Evolutionary conservation across 2,113 vertebrate species (phyloP).

Genomic region (Oncorhynchus mykiss): DNA sequence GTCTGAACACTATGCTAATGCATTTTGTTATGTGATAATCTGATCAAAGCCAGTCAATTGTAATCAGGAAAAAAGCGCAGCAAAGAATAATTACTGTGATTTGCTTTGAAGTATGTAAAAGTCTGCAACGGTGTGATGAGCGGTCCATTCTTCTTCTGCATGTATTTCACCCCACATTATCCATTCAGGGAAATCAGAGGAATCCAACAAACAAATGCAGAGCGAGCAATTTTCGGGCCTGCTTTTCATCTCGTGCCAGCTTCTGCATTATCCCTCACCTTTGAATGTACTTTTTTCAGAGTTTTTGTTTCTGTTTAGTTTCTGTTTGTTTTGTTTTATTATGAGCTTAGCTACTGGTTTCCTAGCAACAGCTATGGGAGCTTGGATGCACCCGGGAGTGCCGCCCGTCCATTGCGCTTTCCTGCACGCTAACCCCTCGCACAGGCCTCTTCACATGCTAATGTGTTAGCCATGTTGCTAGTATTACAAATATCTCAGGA

Average conservation of each 20-base stretch:
- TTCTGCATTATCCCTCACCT: constrained; percentile 20
- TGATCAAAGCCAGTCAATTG: neutral
- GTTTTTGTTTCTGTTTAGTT: constrained; percentile 29
- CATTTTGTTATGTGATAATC: constrained; percentile 6
- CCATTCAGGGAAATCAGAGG: neutral
- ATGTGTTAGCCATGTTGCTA: constrained; percentile 31
- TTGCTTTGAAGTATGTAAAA: neutral
- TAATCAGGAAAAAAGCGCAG: neutral
- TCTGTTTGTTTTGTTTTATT: constrained; percentile 36
- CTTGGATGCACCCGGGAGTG: constrained; percentile 47
- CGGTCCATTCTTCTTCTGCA: neutral
- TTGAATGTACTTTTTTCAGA: constrained; percentile 24
- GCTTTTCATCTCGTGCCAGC: constrained; percentile 17
- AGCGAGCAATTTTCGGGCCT: neutral
- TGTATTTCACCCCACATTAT: constrained; percentile 3
- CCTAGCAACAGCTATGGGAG: constrained; percentile 65
- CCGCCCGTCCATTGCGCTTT: constrained; percentile 30
- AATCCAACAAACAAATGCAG: neutral
- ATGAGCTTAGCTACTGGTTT: constrained; percentile 61
- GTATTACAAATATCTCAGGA: constrained; percentile 27
- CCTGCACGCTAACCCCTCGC: constrained; percentile 33
- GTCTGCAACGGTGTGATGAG: neutral
- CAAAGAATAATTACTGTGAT: neutral
- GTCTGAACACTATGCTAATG: neutral
- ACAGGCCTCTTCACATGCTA: constrained; percentile 35